Conservation (phyloP, 1,140 invertebrate genomes). For the Scaptomyza hsui region DNA sequence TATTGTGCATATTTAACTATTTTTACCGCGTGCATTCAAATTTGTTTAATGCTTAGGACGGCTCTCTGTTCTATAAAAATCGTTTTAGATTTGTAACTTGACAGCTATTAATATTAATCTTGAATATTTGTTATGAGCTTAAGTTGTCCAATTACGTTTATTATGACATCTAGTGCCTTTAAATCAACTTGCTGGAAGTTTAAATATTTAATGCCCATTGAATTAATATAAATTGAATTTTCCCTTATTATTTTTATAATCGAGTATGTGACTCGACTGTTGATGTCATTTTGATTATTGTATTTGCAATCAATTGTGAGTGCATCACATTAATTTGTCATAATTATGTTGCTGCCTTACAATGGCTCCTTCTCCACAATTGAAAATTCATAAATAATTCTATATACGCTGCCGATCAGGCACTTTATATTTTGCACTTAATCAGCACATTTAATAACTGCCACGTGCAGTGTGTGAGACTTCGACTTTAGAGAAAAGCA, state of each 20-base stretch:
- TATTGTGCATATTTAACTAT: too few relatives aligned
- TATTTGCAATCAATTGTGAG: conserved; percentile 37
- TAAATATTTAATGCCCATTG: not conserved
- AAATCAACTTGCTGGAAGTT: too few relatives aligned
- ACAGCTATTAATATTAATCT: too few relatives aligned
- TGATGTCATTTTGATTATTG: conserved; percentile 2
- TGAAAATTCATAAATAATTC: conserved; percentile 72
- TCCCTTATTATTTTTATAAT: not conserved
- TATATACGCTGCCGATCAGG: conserved; percentile 31
- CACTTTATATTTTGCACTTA: conserved; percentile 72
- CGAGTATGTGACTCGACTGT: not conserved
- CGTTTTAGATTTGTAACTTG: too few relatives aligned
- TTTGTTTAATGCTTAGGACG: too few relatives aligned
- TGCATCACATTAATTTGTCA: conserved; percentile 61
- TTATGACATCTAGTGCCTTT: too few relatives aligned
- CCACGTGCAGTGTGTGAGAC: conserved; percentile 57
- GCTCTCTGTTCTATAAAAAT: too few relatives aligned
- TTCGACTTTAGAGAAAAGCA: not conserved
- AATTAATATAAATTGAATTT: not conserved
- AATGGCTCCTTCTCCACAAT: conserved; percentile 1
- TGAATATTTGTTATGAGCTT: too few relatives aligned
- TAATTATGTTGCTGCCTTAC: conserved; percentile 43
- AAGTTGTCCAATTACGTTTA: not conserved
- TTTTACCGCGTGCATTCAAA: too few relatives aligned
- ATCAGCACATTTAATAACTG: conserved; percentile 79